Evolutionary conservation across 2,797 vertebrate species (phyloP), one percentile per base, ranked within the genome.

Genomic region (Psittacula echo): DNA sequence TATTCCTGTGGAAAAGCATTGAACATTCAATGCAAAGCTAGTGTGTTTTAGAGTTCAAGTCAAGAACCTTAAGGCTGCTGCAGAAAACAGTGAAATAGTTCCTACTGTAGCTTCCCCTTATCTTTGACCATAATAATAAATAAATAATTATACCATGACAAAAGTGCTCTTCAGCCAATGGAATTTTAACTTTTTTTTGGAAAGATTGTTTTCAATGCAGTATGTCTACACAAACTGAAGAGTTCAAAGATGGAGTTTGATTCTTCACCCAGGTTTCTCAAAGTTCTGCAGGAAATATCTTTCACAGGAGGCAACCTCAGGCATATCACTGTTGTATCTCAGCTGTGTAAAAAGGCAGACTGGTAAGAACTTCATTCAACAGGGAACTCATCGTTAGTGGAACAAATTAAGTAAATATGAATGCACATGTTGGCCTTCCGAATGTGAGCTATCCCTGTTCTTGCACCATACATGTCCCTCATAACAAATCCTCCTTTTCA

Each of bases 51-150:
- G n/a, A 87, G 44, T 61, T 65, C 50, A 73, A 68, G 67, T 76
- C 30, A 42, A 84, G 26, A 70, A 90, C 50, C 29, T 90, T 91
- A 91, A 45, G 68, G 68, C 80, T 91, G 32, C 37, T 90, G 72
- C n/a, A 89, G 58, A 79, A 93, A 73, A 94, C 41, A 95, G 66
- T 21, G 6, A 91, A 95, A 94, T 44, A 56, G 47, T 82, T 89
- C 77, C 42, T 72, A 90, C 48, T 56, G 51, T 42, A 91, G 42
- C 89, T 72, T 95, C 77, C 41, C 56, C 71, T 82, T 91, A 73
- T 70, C 58, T 83, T 94, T 73, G 51, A 30, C 27, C 27, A 10
- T 70, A 39, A 94, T 68, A 82, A 97, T 76, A 41, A 41, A 94
- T 68, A 80, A 97, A 80, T 42, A 86, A 84, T 65, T 85, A 60